Conservation (phyloP, 2,888 invertebrate species). For the Eremobia ochroleuca region DNA sequence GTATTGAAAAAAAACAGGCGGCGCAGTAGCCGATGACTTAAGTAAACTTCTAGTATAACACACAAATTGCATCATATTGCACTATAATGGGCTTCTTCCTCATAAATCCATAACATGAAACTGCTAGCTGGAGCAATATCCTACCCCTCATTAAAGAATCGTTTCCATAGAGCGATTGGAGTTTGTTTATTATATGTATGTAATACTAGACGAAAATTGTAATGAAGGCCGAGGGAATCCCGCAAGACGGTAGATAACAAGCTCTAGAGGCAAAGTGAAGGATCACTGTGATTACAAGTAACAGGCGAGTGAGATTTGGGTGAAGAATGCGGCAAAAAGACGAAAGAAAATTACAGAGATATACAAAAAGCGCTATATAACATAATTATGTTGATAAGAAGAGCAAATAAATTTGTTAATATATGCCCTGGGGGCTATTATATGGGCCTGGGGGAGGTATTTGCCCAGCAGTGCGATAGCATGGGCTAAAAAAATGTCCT, state of each 20-base stretch:
- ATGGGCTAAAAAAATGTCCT: neutral
- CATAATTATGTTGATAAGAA: neutral
- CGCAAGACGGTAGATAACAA: constrained; percentile 87
- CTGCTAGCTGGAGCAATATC: constrained; percentile 58
- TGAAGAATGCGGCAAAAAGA: neutral
- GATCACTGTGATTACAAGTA: constrained; percentile 50
- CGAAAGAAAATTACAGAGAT: neutral
- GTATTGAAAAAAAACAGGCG: neutral
- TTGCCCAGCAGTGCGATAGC: neutral
- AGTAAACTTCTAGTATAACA: constrained; percentile 10
- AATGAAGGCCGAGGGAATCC: constrained; percentile 86
- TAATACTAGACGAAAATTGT: constrained; percentile 88
- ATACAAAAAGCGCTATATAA: neutral
- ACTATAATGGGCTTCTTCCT: constrained; percentile 59
- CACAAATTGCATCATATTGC: constrained; percentile 61
- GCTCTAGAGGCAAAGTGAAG: constrained; percentile 74
- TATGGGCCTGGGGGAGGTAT: neutral
- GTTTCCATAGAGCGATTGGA: constrained; percentile 70
- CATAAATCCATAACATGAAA: constrained; percentile 70
- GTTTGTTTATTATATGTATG: constrained; percentile 82
- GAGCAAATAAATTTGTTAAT: neutral
- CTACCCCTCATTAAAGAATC: constrained; percentile 73
- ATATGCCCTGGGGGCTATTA: neutral
- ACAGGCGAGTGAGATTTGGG: constrained; percentile 55
- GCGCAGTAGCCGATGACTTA: too few species aligned